These are phyloP conservation scores for Prosapia bicincta DNA, from an alignment of 2,888 invertebrate species.

Conservation along the genomic window DNA sequence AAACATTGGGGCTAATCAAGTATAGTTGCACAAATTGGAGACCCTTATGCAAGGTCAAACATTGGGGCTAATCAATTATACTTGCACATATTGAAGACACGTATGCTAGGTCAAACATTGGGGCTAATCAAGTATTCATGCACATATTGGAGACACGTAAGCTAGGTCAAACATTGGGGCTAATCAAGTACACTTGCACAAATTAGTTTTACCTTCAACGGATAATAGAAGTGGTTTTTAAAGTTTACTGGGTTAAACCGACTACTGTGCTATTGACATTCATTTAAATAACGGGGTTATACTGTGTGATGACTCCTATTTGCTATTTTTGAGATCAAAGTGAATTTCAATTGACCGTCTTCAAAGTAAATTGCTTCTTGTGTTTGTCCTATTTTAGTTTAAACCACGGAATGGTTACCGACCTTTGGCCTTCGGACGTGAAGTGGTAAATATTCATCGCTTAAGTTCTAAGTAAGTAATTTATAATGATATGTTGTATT, in stretches of 20 bases:
- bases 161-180: neutral
- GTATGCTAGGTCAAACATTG: neutral
- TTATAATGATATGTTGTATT: too few relatives aligned
- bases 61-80: neutral
- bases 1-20: too few relatives aligned
- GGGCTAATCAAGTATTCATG: too few relatives aligned
- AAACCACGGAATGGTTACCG: neutral
- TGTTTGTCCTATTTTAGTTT: neutral
- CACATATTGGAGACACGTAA: neutral
- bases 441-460: too few relatives aligned
- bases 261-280: neutral
- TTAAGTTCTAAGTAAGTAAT: too few relatives aligned
- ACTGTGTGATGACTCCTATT: neutral
- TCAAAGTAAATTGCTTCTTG: neutral
- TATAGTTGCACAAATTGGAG: too few relatives aligned
- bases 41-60: neutral
- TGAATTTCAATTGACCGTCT: neutral
- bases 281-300: neutral
- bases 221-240: neutral
- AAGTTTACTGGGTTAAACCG: neutral
- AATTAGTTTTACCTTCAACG: neutral
- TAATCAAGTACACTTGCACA: neutral
- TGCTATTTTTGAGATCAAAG: neutral
- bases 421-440: too few relatives aligned
- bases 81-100: neutral